These are phyloP conservation scores for Drosophila flavopinicola DNA, from an alignment of 2,888 invertebrate genomes.

Conservation along the genomic window DNA sequence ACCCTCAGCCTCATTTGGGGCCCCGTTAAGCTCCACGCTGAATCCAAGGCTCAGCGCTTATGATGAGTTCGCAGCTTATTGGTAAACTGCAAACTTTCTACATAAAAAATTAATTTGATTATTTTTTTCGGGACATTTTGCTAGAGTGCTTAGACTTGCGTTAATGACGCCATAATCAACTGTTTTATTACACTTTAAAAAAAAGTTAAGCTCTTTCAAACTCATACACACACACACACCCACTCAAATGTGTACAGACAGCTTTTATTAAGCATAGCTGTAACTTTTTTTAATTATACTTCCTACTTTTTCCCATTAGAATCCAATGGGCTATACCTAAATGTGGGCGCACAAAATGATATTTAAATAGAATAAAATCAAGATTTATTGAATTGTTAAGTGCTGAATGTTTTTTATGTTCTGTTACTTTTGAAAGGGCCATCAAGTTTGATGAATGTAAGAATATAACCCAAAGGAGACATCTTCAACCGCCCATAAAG, in stretches of 20 bases:
- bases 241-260: slow-evolving; percentile 3
- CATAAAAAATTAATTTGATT: slow-evolving; percentile 81
- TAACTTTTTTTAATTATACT: slow-evolving; percentile 71
- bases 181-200: slow-evolving; percentile 75
- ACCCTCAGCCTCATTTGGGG: not conserved
- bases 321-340: slow-evolving; percentile 9
- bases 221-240: slow-evolving; percentile 15
- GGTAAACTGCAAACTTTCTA: slow-evolving; percentile 70
- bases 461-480: not conserved
- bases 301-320: slow-evolving; percentile 24
- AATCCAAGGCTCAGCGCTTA: slow-evolving; percentile 54
- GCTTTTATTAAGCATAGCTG: slow-evolving; percentile 55
- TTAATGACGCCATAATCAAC: slow-evolving; percentile 79
- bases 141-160: slow-evolving; percentile 53
- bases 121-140: slow-evolving; percentile 43
- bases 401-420: slow-evolving; percentile 30
- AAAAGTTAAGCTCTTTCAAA: slow-evolving; percentile 58
- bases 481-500: too few relatives aligned
- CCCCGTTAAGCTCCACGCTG: slow-evolving; percentile 48
- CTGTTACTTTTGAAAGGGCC: slow-evolving; percentile 10
- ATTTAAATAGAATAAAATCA: slow-evolving; percentile 52
- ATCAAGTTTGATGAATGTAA: slow-evolving; percentile 4
- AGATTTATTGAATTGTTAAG: slow-evolving; percentile 49
- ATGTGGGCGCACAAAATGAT: slow-evolving; percentile 20
- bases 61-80: slow-evolving; percentile 67